phyloP scores from a whole-genome alignment of 2,888 invertebrate genomes.

The Apotomis betuletana region DNA sequence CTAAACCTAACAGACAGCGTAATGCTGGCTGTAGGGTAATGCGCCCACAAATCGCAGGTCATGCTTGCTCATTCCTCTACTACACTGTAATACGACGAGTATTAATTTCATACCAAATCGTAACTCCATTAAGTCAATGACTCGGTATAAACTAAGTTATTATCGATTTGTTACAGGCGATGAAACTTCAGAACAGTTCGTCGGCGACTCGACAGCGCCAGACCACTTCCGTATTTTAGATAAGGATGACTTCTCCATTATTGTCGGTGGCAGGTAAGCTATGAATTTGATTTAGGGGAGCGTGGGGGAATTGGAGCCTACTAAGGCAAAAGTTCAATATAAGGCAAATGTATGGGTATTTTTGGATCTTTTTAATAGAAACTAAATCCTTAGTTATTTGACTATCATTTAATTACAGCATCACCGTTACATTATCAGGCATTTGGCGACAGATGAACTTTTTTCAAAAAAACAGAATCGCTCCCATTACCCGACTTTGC shows the following conservation, averaged over 20 bases:
- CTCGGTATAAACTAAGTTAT: conserved; percentile 54
- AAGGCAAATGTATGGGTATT: too few species aligned
- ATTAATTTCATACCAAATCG: conserved; percentile 39
- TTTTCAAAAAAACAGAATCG: too few species aligned
- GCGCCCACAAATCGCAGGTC: conserved; percentile 51
- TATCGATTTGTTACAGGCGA: conserved; percentile 85
- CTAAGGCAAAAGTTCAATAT: too few species aligned
- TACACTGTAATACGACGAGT: conserved; percentile 37
- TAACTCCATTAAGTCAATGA: conserved; percentile 48
- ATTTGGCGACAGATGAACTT: too few species aligned
- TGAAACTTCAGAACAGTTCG: conserved; percentile 88
- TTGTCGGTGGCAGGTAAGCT: conserved; percentile 94
- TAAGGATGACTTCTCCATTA: conserved; percentile 92
- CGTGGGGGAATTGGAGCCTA: too few species aligned
- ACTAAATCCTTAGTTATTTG: too few species aligned
- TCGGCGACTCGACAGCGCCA: conserved; percentile 90
- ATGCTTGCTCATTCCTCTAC: conserved; percentile 51
- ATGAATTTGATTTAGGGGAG: conserved; percentile 10
- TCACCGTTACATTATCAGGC: too few species aligned
- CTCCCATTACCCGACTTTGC: too few species aligned
- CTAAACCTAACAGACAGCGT: conserved; percentile 44
- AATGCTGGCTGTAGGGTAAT: conserved; percentile 43
- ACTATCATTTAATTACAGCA: too few species aligned
- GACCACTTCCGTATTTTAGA: conserved; percentile 96
- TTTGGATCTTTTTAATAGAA: too few species aligned